Percentiles rank a stretch among this genome's conserved stretches.
phyloP scores from a whole-genome alignment of 2,888 invertebrate species.

The Macrophya alboannulata region DNA sequence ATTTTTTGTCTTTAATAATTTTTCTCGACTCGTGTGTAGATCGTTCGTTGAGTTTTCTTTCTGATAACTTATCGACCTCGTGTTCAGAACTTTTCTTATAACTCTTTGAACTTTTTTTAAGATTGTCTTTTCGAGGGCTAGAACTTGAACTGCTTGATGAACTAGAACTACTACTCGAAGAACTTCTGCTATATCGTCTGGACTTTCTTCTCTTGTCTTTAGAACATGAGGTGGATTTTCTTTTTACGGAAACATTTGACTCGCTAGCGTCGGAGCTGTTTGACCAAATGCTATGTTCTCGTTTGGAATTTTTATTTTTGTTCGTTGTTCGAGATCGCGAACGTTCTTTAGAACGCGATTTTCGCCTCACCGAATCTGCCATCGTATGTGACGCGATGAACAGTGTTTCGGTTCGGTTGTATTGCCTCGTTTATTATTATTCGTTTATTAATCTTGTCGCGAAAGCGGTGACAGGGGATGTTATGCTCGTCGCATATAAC shows the following conservation, averaged over 20 bases:
- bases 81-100: background rate
- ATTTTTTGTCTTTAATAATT: background rate
- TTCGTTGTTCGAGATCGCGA: conserved; percentile 61
- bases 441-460: background rate
- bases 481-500: background rate
- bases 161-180: conserved; percentile 67
- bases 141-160: conserved; percentile 64
- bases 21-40: background rate
- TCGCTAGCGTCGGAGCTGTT: conserved; percentile 61
- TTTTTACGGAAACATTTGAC: conserved; percentile 64
- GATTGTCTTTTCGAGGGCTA: background rate
- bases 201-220: conserved; percentile 71
- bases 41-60: background rate
- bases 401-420: background rate
- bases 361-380: conserved; percentile 66
- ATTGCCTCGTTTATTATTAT: background rate
- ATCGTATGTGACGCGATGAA: conserved; percentile 58
- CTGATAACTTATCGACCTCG: background rate
- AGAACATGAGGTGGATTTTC: conserved; percentile 65
- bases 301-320: conserved; percentile 66
- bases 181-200: conserved; percentile 65
- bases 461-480: background rate
- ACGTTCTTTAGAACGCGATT: conserved; percentile 64
- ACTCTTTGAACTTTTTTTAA: background rate
- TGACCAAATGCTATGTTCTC: conserved; percentile 64